phyloP scores from a whole-genome alignment of 1,140 invertebrate species.

The Temnothorax longispinosus region DNA sequence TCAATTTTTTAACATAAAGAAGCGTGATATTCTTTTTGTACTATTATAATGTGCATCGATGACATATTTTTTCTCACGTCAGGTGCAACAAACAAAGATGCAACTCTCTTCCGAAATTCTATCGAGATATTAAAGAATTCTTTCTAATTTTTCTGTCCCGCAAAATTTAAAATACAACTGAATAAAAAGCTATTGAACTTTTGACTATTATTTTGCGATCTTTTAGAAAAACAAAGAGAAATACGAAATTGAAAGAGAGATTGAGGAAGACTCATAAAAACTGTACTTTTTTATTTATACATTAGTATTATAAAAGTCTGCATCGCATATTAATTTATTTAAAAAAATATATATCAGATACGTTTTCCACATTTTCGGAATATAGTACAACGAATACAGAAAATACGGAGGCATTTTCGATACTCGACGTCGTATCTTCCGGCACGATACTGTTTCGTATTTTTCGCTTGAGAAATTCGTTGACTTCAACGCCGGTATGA shows the following conservation, averaged over 20 bases:
- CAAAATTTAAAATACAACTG: not conserved
- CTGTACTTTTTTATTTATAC: not conserved
- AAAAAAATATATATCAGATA: not conserved
- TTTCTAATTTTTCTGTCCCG: not conserved
- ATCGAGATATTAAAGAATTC: not conserved
- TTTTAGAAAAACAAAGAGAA: not conserved
- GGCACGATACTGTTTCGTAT: constrained; percentile 9
- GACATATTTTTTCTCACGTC: not conserved
- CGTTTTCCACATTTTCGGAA: not conserved
- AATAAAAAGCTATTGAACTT: not conserved
- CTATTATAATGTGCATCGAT: no score
- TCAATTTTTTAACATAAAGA: not conserved
- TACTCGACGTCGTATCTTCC: constrained; percentile 20
- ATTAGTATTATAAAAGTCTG: not conserved
- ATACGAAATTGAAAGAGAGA: not conserved
- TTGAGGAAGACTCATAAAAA: not conserved
- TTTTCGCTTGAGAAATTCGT: constrained; percentile 27
- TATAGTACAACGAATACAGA: not conserved
- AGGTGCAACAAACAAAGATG: not conserved
- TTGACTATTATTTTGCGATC: not conserved
- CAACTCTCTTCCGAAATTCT: not conserved
- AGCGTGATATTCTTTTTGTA: not conserved
- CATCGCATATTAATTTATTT: not conserved
- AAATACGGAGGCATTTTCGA: not conserved
- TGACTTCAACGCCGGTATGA: constrained; percentile 5